These are phyloP conservation scores for Cydia amplana DNA, from an alignment of 1,140 invertebrate genomes.

Conservation along the genomic window DNA sequence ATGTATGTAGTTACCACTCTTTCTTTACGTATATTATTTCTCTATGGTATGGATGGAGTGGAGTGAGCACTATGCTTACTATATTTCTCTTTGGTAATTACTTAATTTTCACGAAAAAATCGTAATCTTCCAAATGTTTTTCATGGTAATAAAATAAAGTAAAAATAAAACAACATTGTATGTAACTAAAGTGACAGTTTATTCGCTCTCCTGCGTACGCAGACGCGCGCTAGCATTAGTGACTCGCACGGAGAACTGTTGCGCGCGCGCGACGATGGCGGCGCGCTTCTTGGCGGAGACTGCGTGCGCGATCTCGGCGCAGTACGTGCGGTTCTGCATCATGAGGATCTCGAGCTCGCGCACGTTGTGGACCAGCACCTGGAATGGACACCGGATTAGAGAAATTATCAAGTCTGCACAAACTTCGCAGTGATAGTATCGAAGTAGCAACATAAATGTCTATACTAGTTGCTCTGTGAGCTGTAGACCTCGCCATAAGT, in stretches of 20 bases:
- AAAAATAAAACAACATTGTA: constrained; percentile 33
- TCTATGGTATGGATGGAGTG: no score
- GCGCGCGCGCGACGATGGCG: constrained; percentile 96
- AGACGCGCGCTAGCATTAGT: constrained; percentile 98
- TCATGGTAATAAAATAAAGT: constrained; percentile 1
- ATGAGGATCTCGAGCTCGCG: constrained; percentile 97
- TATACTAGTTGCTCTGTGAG: no score
- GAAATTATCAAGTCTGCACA: no score
- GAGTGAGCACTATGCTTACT: no score
- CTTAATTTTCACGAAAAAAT: no score
- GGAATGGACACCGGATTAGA: constrained; percentile 29
- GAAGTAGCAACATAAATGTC: no score
- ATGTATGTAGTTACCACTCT: no score
- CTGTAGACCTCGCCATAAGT: no score
- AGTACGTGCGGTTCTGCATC: constrained; percentile 99
- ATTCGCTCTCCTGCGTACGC: constrained; percentile 98
- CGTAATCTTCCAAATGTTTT: not conserved
- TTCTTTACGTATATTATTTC: no score
- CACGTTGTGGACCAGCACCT: constrained; percentile 85
- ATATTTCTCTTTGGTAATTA: no score
- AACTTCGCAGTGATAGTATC: no score
- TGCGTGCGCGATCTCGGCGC: constrained; percentile 97
- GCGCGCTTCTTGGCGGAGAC: constrained; percentile 98
- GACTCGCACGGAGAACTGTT: constrained; percentile 96
- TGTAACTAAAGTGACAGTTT: constrained; percentile 74